phyloP scores from a whole-genome alignment of 2,888 invertebrate species.

The Pachycephus smyrnensis region DNA sequence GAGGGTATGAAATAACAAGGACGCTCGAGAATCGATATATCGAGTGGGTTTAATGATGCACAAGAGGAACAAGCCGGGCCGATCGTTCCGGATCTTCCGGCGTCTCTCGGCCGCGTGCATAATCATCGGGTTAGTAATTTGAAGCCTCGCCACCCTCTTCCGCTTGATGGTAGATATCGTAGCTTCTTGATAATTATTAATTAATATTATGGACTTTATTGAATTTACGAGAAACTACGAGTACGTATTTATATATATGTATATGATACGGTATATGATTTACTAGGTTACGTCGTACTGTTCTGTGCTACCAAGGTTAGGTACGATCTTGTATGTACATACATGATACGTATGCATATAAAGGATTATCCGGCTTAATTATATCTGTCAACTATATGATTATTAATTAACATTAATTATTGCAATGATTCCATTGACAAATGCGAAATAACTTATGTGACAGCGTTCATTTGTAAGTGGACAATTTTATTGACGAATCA shows the following conservation, averaged over 20 bases:
- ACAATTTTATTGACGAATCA: no score
- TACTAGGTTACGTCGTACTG: no score
- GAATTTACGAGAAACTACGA: not conserved
- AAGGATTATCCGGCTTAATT: no score
- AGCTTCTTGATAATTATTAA: not conserved
- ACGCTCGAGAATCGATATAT: conserved; percentile 33
- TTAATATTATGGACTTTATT: not conserved
- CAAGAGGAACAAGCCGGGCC: conserved; percentile 1
- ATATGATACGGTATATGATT: not conserved
- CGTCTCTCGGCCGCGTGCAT: not conserved
- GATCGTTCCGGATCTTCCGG: conserved; percentile 1
- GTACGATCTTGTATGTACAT: no score
- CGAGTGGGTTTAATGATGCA: conserved; percentile 17
- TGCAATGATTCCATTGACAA: no score
- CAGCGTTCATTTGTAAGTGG: no score
- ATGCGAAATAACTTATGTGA: no score
- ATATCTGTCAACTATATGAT: no score
- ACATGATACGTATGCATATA: no score
- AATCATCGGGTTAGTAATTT: not conserved
- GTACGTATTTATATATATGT: not conserved
- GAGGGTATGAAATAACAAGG: conserved; percentile 30
- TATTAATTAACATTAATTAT: no score
- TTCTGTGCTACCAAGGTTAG: no score
- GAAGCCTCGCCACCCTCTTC: not conserved
- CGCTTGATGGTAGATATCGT: not conserved